Percentiles rank a stretch among this genome's conserved stretches.
phyloP scores from a whole-genome alignment of 2,888 invertebrate species.

The Mylabris sibirica region DNA sequence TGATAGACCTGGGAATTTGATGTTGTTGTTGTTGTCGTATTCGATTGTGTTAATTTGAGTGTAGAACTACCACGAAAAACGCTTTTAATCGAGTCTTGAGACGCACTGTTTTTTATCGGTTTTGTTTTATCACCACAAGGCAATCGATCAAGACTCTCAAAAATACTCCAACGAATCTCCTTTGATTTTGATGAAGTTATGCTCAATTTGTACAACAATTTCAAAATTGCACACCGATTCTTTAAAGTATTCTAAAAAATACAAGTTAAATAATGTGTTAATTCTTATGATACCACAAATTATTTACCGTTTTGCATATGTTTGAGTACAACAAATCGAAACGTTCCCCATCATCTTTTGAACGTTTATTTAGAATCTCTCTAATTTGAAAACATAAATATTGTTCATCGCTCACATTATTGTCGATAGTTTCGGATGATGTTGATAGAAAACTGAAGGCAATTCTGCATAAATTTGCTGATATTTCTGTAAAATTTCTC shows the following conservation, averaged over 20 bases:
- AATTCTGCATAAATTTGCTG: slow-evolving; percentile 47
- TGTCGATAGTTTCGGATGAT: slow-evolving; percentile 32
- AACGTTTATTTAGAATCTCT: slow-evolving; percentile 42
- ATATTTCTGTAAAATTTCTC: slow-evolving; percentile 43
- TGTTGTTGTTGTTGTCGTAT: slow-evolving; percentile 21
- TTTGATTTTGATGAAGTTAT: slow-evolving; percentile 31
- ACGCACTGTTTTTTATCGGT: slow-evolving; percentile 46
- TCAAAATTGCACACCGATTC: slow-evolving; percentile 51
- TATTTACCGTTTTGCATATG: slow-evolving; percentile 53
- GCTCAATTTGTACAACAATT: slow-evolving; percentile 51
- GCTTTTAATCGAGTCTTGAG: slow-evolving; percentile 49
- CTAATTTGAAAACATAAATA: slow-evolving; percentile 50
- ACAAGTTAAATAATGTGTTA: background rate
- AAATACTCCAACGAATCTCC: slow-evolving; percentile 38
- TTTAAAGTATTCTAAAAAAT: slow-evolving; percentile 50
- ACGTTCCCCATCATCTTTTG: slow-evolving; percentile 49
- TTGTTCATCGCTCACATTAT: slow-evolving; percentile 47
- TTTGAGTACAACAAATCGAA: slow-evolving; percentile 55
- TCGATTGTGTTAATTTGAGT: slow-evolving; percentile 27
- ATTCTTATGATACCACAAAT: background rate
- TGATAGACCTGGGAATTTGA: slow-evolving; percentile 18
- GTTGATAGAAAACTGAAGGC: slow-evolving; percentile 48
- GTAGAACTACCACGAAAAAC: slow-evolving; percentile 43
- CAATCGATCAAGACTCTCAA: slow-evolving; percentile 46
- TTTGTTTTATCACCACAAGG: slow-evolving; percentile 36